Conservation (phyloP, 30 jellyfish, hydroid and myxozoan genomes). For the Catostylus mosaicus region DNA sequence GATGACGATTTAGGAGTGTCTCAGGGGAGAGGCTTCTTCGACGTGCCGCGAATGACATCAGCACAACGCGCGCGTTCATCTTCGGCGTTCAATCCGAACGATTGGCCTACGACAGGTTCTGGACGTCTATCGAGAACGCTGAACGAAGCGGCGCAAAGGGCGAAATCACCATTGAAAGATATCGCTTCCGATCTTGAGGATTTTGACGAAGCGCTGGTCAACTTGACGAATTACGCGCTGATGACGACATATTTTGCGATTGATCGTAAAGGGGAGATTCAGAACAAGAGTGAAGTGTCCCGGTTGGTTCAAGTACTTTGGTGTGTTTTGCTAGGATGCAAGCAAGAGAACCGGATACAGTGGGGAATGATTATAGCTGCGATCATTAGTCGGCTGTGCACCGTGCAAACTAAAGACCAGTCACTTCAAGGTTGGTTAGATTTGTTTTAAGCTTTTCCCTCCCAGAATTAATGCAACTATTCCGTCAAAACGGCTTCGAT, state of each 20-base stretch:
- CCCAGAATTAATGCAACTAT: no score
- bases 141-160: slow-evolving; percentile 75
- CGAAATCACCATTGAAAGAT: slow-evolving; percentile 83
- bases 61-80: slow-evolving; percentile 62
- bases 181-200: slow-evolving; percentile 58
- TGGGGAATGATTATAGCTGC: slow-evolving; percentile 40
- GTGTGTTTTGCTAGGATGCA: slow-evolving; percentile 61
- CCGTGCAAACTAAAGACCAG: neutral
- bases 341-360: slow-evolving; percentile 23
- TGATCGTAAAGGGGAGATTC: neutral
- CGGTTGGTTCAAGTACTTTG: slow-evolving; percentile 51
- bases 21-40: slow-evolving; percentile 56
- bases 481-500: no score
- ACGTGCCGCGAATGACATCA: slow-evolving; percentile 57
- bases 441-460: no score
- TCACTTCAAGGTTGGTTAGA: neutral
- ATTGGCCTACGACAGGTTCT: slow-evolving; percentile 70
- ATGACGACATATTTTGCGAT: slow-evolving; percentile 57
- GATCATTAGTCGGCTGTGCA: slow-evolving; percentile 31
- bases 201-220: slow-evolving; percentile 59
- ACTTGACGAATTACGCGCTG: slow-evolving; percentile 74
- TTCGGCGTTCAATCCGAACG: slow-evolving; percentile 55
- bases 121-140: slow-evolving; percentile 83
- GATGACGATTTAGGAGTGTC: slow-evolving; percentile 42
- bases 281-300: slow-evolving; percentile 15